A percentile compares a stretch with the other conserved stretches of the same genome.
Conservation (phyloP, 2,113 vertebrate genomes). For the Pogona vitticeps region DNA sequence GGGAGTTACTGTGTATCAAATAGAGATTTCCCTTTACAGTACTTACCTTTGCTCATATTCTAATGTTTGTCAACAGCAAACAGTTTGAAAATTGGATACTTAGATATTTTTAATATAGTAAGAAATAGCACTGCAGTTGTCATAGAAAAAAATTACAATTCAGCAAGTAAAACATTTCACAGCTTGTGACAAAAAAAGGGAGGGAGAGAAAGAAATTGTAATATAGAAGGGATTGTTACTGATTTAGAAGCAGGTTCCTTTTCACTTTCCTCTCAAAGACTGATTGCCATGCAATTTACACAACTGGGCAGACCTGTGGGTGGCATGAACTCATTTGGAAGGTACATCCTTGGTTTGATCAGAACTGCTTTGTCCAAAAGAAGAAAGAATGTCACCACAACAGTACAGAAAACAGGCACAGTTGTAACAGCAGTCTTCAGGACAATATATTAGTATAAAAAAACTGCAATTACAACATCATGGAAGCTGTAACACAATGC, state of each 20-base stretch:
- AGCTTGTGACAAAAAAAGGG: not conserved
- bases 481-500: no score
- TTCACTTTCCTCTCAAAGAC: not conserved
- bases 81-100: not conserved
- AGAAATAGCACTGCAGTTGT: not conserved
- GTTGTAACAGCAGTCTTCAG: not conserved
- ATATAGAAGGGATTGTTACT: not conserved
- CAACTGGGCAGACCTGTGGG: not conserved
- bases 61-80: not conserved
- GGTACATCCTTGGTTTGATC: slow-evolving; percentile 13
- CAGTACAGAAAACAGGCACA: not conserved
- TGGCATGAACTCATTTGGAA: not conserved
- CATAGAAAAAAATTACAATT: not conserved
- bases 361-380: not conserved
- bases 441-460: not conserved
- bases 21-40: not conserved
- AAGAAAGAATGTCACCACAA: not conserved
- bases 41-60: not conserved
- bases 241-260: not conserved
- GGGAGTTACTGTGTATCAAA: not conserved
- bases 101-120: not conserved
- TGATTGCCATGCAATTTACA: not conserved
- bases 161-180: not conserved
- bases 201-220: not conserved
- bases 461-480: accelerated